Base-by-base conservation (phyloP, 2,888 invertebrate genomes). In the Cephus nigrinus region DNA sequence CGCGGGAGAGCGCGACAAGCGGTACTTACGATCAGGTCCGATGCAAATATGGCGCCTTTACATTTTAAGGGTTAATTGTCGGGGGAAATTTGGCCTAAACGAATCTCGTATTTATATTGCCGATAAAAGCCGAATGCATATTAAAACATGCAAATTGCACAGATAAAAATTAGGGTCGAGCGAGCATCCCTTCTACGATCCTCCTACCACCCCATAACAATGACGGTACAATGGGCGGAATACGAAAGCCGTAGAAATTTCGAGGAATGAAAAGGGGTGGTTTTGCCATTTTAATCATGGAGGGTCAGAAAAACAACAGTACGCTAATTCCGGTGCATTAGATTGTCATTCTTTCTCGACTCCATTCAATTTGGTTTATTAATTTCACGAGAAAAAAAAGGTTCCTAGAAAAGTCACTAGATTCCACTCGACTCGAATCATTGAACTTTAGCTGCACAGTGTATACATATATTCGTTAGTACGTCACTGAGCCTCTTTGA, bases 31-130 rank as follows among this genome's bases (percentile, higher is more conserved):
- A 34, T 23, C n/a, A 15, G 40, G 69, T 12, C 9, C 69, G 72
- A 85, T 84, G 85, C 84, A 86, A 85, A 86, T 86, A 83, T 81
- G 79, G 80, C 69, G 80, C 75, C 82, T 83, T 83, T 79, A 80
- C 83, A 83, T 82, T 83, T 84, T 82, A 80, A 75, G 82, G 80
- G 81, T 85, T 86, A 84, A 85, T 86, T 83, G 83, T 83, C 83
- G 78, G 79, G 78, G 81, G 78, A 83, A 84, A 82, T 82, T 80
- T 81, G 82, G 81, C 80, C 81, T 82, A 80, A 82, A 82, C 82
- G 84, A 85, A 83, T 85, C 84, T 80, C 81, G 82, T 86, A 85
- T 86, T 87, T 86, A 86, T 85, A 86, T 85, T 80, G 82, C 76
- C 83, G 85, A 86, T 85, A 84, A 86, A 86, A 81, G 83, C 80